Evolutionary conservation across 2,797 vertebrate genomes (phyloP).

Genomic region (Bufotes viridis): DNA sequence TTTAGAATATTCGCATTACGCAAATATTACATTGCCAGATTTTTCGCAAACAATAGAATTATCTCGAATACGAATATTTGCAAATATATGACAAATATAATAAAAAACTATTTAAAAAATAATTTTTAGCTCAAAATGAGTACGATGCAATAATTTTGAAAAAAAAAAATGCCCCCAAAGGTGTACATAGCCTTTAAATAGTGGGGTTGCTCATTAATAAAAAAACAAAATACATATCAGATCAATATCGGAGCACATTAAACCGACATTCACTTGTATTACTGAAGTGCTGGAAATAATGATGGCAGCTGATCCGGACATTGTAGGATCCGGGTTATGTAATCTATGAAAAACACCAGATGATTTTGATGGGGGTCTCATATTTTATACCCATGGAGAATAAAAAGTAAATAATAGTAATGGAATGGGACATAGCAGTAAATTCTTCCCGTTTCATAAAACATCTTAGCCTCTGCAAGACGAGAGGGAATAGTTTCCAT

Average conservation of each 20-base stretch:
- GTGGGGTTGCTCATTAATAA: too few relatives aligned
- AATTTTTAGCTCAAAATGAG: too few relatives aligned
- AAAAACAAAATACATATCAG: background rate
- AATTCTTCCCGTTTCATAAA: background rate
- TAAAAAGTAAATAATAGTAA: slow-evolving; percentile 11
- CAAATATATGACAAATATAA: too few relatives aligned
- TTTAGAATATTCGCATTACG: too few relatives aligned
- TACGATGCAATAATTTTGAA: too few relatives aligned
- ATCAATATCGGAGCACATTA: background rate
- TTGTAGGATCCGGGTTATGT: background rate
- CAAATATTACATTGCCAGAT: too few relatives aligned
- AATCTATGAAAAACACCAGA: background rate
- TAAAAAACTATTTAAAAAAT: too few relatives aligned
- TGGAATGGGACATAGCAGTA: slow-evolving; percentile 11
- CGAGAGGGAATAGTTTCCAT: slow-evolving; percentile 2
- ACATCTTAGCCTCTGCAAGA: background rate
- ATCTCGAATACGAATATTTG: too few relatives aligned
- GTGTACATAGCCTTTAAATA: too few relatives aligned
- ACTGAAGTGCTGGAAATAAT: background rate
- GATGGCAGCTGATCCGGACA: background rate
- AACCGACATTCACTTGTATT: background rate
- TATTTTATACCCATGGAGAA: background rate
- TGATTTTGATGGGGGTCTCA: slow-evolving; percentile 1
- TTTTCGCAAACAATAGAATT: too few relatives aligned
- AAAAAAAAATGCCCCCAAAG: too few relatives aligned